Conservation (phyloP, 2,113 vertebrate genomes). For the Lipotes vexillifer region DNA sequence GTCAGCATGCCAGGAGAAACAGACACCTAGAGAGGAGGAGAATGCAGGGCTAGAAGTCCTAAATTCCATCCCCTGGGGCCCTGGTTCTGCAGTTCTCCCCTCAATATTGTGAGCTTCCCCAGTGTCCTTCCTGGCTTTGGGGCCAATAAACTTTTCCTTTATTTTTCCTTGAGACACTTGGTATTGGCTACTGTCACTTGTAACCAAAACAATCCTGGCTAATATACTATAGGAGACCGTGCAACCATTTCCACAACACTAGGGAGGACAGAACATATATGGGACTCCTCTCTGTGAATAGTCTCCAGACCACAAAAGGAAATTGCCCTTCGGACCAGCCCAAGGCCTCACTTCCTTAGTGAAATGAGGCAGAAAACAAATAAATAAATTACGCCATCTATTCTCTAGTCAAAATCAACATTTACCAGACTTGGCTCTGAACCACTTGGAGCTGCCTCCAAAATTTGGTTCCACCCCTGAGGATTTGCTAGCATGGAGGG, state of each 20-base stretch:
- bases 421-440: slow-evolving; percentile 36
- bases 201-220: not conserved
- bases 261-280: not conserved
- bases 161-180: not conserved
- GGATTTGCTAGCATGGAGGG: slow-evolving; percentile 56
- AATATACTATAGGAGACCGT: not conserved
- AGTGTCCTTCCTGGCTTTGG: not conserved
- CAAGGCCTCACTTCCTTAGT: not conserved
- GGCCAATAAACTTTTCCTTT: not conserved
- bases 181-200: not conserved
- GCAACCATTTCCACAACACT: not conserved
- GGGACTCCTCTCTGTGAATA: not conserved
- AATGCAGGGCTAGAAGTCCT: no score
- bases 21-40: not conserved
- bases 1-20: not conserved
- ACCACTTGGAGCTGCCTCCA: slow-evolving; percentile 35
- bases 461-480: slow-evolving; percentile 7
- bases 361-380: slow-evolving; percentile 53
- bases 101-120: not conserved
- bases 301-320: not conserved
- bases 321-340: not conserved
- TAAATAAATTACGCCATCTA: slow-evolving; percentile 16
- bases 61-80: not conserved
- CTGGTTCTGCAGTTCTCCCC: not conserved
- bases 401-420: slow-evolving; percentile 52